Conservation (phyloP, 2,113 vertebrate genomes). For the Cynopterus brachyotis region DNA sequence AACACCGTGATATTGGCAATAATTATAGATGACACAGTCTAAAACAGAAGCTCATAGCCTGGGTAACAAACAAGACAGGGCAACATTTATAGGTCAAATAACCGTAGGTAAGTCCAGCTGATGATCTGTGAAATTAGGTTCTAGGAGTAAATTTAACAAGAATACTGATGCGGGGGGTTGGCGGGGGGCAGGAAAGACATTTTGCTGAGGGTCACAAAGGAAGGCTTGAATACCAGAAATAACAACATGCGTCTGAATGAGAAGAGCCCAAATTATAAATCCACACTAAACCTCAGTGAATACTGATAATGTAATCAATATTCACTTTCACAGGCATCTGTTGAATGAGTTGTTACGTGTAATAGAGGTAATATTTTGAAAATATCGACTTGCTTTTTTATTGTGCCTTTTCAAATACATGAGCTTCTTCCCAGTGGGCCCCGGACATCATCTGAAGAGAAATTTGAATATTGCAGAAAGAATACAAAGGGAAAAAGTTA, state of each 20-base stretch:
- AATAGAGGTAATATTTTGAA: background rate
- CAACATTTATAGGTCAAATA: background rate
- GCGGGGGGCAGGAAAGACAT: too few relatives aligned
- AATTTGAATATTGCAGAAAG: background rate
- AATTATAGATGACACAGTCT: background rate
- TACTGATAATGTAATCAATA: rapidly evolving
- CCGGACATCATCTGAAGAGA: background rate
- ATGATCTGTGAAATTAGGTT: background rate
- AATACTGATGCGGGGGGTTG: background rate
- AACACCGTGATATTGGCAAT: background rate
- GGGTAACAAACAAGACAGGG: background rate
- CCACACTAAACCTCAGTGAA: background rate
- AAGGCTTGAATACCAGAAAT: background rate
- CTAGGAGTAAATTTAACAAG: background rate
- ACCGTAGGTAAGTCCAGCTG: background rate
- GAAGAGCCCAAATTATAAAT: rapidly evolving
- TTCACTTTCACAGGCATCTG: background rate
- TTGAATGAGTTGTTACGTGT: background rate
- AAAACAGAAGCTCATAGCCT: too few relatives aligned
- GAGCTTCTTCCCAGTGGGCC: background rate
- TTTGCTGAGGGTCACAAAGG: background rate
- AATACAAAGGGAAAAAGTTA: background rate
- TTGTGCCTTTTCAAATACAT: background rate
- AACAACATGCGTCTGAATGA: rapidly evolving
- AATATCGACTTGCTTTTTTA: background rate